Base-by-base conservation (phyloP, 2,113 vertebrate species). In the Thalassoma bifasciatum region DNA sequence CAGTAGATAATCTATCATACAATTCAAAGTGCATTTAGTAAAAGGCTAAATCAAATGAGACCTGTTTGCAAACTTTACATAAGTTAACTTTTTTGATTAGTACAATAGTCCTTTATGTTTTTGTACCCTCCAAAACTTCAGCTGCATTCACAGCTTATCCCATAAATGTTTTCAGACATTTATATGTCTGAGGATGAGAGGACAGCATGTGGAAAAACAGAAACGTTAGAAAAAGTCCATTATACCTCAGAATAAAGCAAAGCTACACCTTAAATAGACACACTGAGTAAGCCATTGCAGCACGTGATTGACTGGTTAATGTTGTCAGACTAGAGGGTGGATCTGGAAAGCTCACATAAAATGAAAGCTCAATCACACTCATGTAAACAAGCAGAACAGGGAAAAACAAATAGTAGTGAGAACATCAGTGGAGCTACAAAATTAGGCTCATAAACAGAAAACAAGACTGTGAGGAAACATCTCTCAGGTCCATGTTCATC, bases 1-100 rank as follows among this genome's bases (percentile, higher is more conserved):
- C 78, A 87, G 82, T 65, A 84, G 75, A 93, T 72, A 79, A 38
- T 78, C 90, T 95, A 94, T 94, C 68, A 86, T 90, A 92, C 89
- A 92, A 94, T 93, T 95, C 94, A 97, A 97, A 97, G 96, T 97
- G 94, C 95, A 96, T 96, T 92, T 95, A 97, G 96, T 96, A 95
- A 96, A 96, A 96, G 83, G 93, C 93, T 94, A 95, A 90, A 91
- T 96, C 86, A 94, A 94, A 91, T 90, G 86, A 93, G 88, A 95
- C 94, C 87, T 94, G 92, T 95, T 93, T 95, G 93, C 88, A 95
- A 95, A 95, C 91, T 95, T 92, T 90, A 96, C 93, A 94, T 94
- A 91, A 90, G 73, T 91, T 88, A 90, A 76, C 63, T 56, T 89
- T 30, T 61, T 71, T 69, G 82, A 91, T 88, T 82, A 91, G 75